A percentile compares a stretch with the other conserved stretches of the same genome.
Conservation (phyloP, 2,888 invertebrate genomes). For the Thalpophila matura region DNA sequence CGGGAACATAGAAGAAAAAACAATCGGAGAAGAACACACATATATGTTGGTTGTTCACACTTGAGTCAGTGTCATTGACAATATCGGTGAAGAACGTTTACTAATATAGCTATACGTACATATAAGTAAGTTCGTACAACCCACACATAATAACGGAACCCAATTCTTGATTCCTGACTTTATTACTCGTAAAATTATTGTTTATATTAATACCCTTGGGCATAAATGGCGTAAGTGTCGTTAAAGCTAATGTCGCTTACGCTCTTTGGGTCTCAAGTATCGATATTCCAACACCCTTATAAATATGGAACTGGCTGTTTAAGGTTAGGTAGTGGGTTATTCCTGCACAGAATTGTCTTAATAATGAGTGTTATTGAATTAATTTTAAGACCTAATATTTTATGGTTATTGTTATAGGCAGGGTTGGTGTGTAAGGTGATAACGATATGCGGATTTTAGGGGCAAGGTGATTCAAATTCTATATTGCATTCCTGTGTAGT, state of each 20-base stretch:
- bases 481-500: no score
- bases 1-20: no score
- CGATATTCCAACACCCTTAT: conserved; percentile 40
- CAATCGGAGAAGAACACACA: no score
- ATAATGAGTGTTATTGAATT: conserved; percentile 43
- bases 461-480: no score
- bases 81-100: no score
- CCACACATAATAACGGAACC: no score
- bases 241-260: conserved; percentile 14
- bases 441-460: conserved; percentile 3
- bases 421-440: not conserved
- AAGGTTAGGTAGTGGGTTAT: conserved; percentile 10
- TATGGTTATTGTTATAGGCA: conserved; percentile 7
- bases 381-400: conserved; percentile 28
- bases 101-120: no score
- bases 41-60: no score
- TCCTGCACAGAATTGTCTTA: conserved; percentile 10
- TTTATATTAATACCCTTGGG: conserved; percentile 13
- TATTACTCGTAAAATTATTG: conserved; percentile 3
- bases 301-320: conserved; percentile 45
- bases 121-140: no score
- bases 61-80: no score
- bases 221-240: conserved; percentile 10
- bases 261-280: conserved; percentile 6
- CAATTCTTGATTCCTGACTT: not conserved